These are phyloP conservation scores for Eutolmus rufibarbis DNA, from an alignment of 2,888 invertebrate genomes.

Conservation along the genomic window DNA sequence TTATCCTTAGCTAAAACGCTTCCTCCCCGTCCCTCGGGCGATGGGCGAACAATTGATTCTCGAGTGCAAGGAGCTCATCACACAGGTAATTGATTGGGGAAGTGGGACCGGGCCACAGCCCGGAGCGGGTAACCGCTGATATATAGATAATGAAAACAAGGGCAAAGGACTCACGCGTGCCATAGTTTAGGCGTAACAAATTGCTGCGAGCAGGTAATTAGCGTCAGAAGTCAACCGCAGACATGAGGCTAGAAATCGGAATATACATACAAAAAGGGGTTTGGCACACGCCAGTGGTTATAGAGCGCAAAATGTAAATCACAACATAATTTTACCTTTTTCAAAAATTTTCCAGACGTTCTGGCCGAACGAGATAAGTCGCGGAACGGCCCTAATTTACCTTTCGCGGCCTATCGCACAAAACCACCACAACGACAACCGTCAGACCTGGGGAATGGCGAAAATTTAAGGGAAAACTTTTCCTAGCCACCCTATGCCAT, in stretches of 20 bases:
- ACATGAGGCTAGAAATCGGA: background rate
- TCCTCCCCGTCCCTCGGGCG: background rate
- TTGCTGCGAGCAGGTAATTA: slow-evolving; percentile 53
- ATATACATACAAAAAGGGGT: background rate
- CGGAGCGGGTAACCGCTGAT: background rate
- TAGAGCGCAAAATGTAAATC: slow-evolving; percentile 26
- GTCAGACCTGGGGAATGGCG: background rate
- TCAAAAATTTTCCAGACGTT: slow-evolving; percentile 8
- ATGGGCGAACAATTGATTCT: slow-evolving; percentile 34
- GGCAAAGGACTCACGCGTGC: slow-evolving; percentile 52
- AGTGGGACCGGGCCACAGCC: background rate
- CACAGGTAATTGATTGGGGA: slow-evolving; percentile 41
- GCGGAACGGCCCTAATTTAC: background rate
- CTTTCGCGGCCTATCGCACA: background rate
- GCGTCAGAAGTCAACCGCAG: slow-evolving; percentile 35
- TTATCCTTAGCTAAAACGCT: slow-evolving; percentile 26
- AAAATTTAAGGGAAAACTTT: slow-evolving; percentile 19
- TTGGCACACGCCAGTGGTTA: background rate
- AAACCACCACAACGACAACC: background rate
- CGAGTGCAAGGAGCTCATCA: slow-evolving; percentile 35
- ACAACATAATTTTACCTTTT: slow-evolving; percentile 30
- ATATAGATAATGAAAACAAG: slow-evolving; percentile 25
- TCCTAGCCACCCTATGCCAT: background rate
- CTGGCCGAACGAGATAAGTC: background rate
- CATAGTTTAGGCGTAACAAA: slow-evolving; percentile 61